Conservation (phyloP, 2,113 vertebrate species). For the Nothocercus julius region DNA sequence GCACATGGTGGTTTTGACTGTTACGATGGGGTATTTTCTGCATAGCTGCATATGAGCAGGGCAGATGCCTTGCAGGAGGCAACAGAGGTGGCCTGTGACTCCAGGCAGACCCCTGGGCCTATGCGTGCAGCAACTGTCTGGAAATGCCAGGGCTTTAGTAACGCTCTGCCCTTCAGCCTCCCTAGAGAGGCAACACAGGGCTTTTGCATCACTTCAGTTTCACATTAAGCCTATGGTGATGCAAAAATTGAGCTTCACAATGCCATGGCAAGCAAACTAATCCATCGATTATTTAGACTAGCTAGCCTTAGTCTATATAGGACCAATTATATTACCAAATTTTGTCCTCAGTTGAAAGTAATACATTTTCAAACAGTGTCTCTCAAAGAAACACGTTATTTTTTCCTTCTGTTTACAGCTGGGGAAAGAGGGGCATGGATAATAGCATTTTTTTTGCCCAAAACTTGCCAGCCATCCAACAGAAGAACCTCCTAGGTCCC, state of each 20-base stretch:
- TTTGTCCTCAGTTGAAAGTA: not conserved
- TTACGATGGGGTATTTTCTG: fast-evolving
- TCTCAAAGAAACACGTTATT: not conserved
- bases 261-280: not conserved
- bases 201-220: not conserved
- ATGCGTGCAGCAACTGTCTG: not conserved
- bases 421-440: not conserved
- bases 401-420: not conserved
- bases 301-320: not conserved
- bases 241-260: not conserved
- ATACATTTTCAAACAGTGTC: not conserved
- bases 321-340: not conserved
- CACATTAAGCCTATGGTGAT: not conserved
- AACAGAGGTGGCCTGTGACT: not conserved
- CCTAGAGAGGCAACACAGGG: not conserved
- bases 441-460: not conserved
- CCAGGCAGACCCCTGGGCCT: not conserved
- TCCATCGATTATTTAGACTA: not conserved
- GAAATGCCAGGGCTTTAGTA: not conserved
- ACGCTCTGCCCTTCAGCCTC: not conserved
- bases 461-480: not conserved
- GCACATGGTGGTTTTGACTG: not conserved
- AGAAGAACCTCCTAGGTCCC: not conserved
- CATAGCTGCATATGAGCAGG: not conserved
- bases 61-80: not conserved